phyloP scores from a whole-genome alignment of 2,797 vertebrate genomes.

The Bryconaethiops microstoma region DNA sequence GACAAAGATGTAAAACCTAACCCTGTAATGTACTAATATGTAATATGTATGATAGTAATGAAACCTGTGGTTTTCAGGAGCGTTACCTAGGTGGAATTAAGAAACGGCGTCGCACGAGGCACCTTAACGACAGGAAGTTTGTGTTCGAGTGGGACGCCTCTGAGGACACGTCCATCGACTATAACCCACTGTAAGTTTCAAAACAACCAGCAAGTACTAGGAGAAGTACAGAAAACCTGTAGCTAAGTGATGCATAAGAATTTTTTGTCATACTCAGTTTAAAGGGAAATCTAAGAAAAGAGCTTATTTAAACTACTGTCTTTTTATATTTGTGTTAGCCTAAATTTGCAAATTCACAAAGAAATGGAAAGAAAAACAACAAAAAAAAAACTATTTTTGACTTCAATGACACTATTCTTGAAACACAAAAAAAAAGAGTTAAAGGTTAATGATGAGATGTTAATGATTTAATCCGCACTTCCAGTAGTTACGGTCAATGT shows the following conservation, averaged over 20 bases:
- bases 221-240: too few relatives aligned
- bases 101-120: conserved; percentile 93
- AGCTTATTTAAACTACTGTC: too few relatives aligned
- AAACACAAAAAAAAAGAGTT: too few relatives aligned
- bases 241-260: too few relatives aligned
- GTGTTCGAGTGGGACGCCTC: conserved; percentile 98
- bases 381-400: neutral
- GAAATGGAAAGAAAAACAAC: neutral
- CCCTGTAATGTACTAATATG: neutral
- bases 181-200: conserved; percentile 92
- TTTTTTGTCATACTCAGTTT: too few relatives aligned
- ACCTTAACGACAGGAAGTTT: conserved; percentile 97
- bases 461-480: neutral
- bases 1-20: too few relatives aligned
- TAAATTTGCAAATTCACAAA: neutral
- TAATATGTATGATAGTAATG: neutral
- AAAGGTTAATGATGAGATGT: neutral
- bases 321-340: neutral
- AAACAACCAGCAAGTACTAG: too few relatives aligned
- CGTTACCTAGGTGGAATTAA: conserved; percentile 94
- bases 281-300: too few relatives aligned
- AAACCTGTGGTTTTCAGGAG: conserved; percentile 74
- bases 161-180: conserved; percentile 94
- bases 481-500: neutral
- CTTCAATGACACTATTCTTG: neutral